Conservation (phyloP, 2,797 vertebrate genomes). For the Philypnodon macrostomus region DNA sequence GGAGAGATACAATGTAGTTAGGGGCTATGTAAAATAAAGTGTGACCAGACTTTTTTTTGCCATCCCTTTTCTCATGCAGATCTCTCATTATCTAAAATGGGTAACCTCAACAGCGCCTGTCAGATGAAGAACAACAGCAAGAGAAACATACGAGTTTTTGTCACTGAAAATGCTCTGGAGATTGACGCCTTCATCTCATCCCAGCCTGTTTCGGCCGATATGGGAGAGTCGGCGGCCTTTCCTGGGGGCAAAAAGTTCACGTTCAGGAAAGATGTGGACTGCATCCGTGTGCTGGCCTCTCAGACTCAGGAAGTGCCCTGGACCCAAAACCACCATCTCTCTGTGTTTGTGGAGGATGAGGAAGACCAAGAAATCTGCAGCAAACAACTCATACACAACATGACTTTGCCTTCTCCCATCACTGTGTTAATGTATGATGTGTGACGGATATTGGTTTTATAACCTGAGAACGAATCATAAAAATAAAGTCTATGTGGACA, state of each 20-base stretch:
- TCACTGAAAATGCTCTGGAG: slow-evolving; percentile 38
- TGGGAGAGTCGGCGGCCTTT: accelerated
- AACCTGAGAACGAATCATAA: too few species aligned
- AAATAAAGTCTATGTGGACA: not conserved
- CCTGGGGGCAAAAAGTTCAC: slow-evolving; percentile 38
- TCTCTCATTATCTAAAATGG: slow-evolving; percentile 39
- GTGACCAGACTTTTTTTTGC: too few species aligned
- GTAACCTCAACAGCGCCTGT: slow-evolving; percentile 31
- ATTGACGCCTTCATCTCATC: slow-evolving; percentile 49
- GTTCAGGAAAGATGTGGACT: slow-evolving; percentile 43
- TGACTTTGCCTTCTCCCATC: slow-evolving; percentile 19
- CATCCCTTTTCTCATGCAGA: too few species aligned
- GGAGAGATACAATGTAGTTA: too few species aligned
- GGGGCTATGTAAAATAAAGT: too few species aligned
- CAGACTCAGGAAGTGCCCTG: slow-evolving; percentile 46
- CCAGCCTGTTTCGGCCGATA: accelerated
- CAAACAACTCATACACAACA: slow-evolving; percentile 56
- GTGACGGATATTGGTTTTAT: slow-evolving; percentile 14
- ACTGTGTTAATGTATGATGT: slow-evolving; percentile 61
- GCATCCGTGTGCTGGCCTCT: slow-evolving; percentile 47
- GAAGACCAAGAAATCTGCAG: slow-evolving; percentile 51
- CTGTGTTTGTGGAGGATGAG: slow-evolving; percentile 65
- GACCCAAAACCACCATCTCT: slow-evolving; percentile 32
- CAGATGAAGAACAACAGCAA: slow-evolving; percentile 66
- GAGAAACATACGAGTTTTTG: slow-evolving; percentile 53